Conservation (phyloP, 2,797 vertebrate genomes). For the Anniella stebbinsi region DNA sequence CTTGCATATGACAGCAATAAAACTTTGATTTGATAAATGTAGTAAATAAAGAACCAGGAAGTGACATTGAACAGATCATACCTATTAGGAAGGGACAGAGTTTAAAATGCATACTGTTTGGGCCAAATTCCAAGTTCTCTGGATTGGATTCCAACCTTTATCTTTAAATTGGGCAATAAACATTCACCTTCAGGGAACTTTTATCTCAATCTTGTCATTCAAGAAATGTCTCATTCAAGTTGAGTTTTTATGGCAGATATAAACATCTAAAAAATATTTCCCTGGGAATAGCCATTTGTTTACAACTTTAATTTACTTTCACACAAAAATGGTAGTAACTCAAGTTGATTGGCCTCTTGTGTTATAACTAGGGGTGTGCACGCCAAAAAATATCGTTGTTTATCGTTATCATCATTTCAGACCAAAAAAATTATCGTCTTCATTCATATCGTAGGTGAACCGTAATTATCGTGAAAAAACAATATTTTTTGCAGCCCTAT, state of each 20-base stretch:
- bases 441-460: too few relatives aligned
- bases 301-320: conserved; percentile 37
- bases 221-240: conserved; percentile 9
- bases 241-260: conserved; percentile 16
- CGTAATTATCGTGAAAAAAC: too few relatives aligned
- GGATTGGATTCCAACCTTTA: background rate
- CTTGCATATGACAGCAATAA: background rate
- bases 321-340: background rate
- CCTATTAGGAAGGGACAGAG: too few relatives aligned
- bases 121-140: background rate
- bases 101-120: background rate
- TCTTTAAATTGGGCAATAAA: conserved; percentile 20
- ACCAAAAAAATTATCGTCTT: too few relatives aligned
- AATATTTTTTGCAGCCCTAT: too few relatives aligned
- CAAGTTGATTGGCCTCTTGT: background rate
- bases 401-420: too few relatives aligned
- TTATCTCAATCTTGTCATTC: background rate
- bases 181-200: background rate
- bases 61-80: background rate
- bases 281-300: conserved; percentile 24
- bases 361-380: too few relatives aligned
- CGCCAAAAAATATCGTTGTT: too few relatives aligned
- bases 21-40: background rate
- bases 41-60: background rate
- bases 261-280: background rate